phyloP scores from a whole-genome alignment of 1,140 invertebrate species.

The Babylonia areolata region DNA sequence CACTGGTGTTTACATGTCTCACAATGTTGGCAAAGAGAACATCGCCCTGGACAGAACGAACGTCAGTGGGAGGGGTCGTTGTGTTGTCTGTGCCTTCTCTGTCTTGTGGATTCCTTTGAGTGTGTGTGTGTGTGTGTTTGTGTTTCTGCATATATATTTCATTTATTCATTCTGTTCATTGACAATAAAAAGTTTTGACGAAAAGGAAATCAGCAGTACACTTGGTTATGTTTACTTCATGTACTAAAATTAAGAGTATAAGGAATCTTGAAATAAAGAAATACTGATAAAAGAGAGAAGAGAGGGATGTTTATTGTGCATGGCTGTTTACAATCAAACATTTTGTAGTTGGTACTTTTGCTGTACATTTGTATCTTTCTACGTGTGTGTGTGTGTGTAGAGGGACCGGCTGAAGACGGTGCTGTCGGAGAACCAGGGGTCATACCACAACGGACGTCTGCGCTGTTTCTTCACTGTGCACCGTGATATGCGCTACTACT shows the following conservation, averaged over 20 bases:
- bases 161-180: background rate
- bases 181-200: too few relatives aligned
- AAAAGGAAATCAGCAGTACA: too few relatives aligned
- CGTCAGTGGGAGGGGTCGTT: background rate
- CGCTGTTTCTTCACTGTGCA: conserved; percentile 63
- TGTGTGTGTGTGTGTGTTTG: too few relatives aligned
- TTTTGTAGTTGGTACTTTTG: too few relatives aligned
- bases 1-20: conserved; percentile 66
- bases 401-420: background rate
- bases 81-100: background rate
- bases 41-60: conserved; percentile 41
- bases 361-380: too few relatives aligned
- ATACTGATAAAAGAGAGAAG: too few relatives aligned
- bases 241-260: too few relatives aligned
- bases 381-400: background rate
- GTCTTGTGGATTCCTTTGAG: background rate
- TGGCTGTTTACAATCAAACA: too few relatives aligned
- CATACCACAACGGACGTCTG: conserved; percentile 59
- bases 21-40: conserved; percentile 77
- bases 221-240: too few relatives aligned
- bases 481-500: conserved; percentile 44
- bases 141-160: too few relatives aligned
- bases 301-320: too few relatives aligned
- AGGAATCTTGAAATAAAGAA: too few relatives aligned
- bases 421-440: conserved; percentile 52